A percentile compares a stretch with the other conserved stretches of the same genome.
Conservation (phyloP, 2,888 invertebrate genomes). For the Volucella inanis region DNA sequence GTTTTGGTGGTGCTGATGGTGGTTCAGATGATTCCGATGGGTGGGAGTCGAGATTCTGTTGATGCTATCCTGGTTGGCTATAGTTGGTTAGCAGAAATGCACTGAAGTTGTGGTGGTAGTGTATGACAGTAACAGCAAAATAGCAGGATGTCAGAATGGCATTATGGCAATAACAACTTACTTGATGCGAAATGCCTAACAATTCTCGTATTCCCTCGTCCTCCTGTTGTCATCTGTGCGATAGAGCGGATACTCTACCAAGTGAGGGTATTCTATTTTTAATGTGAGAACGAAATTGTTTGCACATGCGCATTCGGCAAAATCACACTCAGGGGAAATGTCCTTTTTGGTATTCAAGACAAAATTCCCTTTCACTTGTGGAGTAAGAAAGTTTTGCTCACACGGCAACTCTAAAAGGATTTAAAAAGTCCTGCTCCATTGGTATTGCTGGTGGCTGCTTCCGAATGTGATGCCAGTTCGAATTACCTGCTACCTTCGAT, state of each 20-base stretch:
- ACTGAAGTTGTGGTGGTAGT: not conserved
- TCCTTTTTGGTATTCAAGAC: constrained; percentile 47
- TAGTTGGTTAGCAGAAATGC: not conserved
- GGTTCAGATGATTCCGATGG: not conserved
- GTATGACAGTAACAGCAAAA: constrained; percentile 7
- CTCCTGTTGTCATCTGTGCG: constrained; percentile 39
- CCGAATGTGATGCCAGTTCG: constrained; percentile 28
- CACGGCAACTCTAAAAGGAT: constrained; percentile 58
- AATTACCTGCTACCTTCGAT: constrained; percentile 68
- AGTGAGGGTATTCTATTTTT: constrained; percentile 42
- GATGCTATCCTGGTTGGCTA: not conserved
- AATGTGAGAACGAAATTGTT: constrained; percentile 55
- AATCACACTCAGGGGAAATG: constrained; percentile 65
- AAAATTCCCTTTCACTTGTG: constrained; percentile 37
- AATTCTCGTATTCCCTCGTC: constrained; percentile 55
- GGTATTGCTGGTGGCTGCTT: not conserved
- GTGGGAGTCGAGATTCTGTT: constrained; percentile 43
- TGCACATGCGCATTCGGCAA: constrained; percentile 51
- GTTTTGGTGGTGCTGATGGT: too few species aligned
- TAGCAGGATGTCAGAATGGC: constrained; percentile 22
- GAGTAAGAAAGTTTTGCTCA: constrained; percentile 55
- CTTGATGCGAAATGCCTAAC: constrained; percentile 70
- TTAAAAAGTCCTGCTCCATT: constrained; percentile 2
- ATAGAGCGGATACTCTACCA: constrained; percentile 5
- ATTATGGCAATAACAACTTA: constrained; percentile 62